phyloP scores from a whole-genome alignment of 1,140 invertebrate genomes.

The Rhopalosiphum maidis region DNA sequence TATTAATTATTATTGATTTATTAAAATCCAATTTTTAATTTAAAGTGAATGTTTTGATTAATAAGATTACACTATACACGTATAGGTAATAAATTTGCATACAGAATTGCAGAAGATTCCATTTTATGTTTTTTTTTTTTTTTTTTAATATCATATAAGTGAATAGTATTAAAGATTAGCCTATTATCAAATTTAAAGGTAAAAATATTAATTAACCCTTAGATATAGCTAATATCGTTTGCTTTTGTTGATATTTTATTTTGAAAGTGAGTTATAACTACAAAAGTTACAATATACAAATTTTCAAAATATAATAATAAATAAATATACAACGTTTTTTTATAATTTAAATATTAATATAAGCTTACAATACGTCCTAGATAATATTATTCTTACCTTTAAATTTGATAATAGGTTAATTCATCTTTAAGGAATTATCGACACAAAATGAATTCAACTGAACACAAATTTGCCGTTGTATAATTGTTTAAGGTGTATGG shows the following conservation, averaged over 20 bases:
- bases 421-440: background rate
- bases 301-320: no score
- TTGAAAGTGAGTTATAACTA: background rate
- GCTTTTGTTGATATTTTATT: background rate
- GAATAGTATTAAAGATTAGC: background rate
- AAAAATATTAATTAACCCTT: background rate
- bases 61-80: background rate
- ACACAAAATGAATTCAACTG: no score
- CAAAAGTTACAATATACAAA: background rate
- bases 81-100: background rate
- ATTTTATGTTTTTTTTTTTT: background rate
- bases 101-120: background rate
- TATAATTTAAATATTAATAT: background rate
- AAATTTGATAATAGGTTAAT: background rate
- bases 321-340: no score
- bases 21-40: background rate
- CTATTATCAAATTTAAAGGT: background rate
- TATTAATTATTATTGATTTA: background rate
- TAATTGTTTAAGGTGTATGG: background rate
- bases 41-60: background rate
- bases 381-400: background rate
- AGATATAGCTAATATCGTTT: background rate
- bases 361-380: background rate
- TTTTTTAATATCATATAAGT: background rate
- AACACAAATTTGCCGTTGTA: background rate